Base-by-base conservation (phyloP, 2,888 invertebrate species). In the Eilema caniola region DNA sequence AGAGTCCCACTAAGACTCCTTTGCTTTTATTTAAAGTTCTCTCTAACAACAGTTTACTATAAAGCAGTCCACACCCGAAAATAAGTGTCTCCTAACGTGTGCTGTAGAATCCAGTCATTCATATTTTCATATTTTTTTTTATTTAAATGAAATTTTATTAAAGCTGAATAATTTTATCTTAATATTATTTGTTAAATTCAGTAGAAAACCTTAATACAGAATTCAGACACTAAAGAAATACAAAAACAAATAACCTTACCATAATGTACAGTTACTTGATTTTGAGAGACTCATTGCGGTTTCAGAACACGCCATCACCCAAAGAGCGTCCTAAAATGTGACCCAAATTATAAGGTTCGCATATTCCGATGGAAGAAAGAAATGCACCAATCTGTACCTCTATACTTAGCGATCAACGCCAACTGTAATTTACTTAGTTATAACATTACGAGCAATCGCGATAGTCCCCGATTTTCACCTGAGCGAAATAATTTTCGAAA, bases 371-470 rank as follows among this genome's bases (percentile, higher is more conserved):
- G 67, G 41, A 61, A 65, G 71, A 69, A 76, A 77, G 73, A 76
- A 78, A 78, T 74, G 75, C 74, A 69, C 74, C 74, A 72, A 76
- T 76, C 71, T 77, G 77, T 77, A 75, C 80, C 86, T 82, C 85
- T 86, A 84, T 87, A 88, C 86, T 89, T 87, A 89, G 68, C 82
- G 79, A 80, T 78, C 81, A 78, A 80, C 72, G 82, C 82, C 79
- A 82, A 78, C 85, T 86, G 80, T 90, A 90, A 90, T 90, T 90
- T 90, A 86, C 88, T 88, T 88, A 86, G 86, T 86, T 66, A 62
- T 66, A 83, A 85, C 82, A 85, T 85, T 86, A 86, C 82, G 72
- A 78, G 79, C 85, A 87, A 89, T 89, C 86, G 86, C 72, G 82
- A 81, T 73, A 72, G 83, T 77, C 79, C 80, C 82, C 84, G 83